Evolutionary conservation across 2,113 vertebrate genomes (phyloP), one percentile per base, ranked within the genome.

Genomic region (Heterocephalus glaber): DNA sequence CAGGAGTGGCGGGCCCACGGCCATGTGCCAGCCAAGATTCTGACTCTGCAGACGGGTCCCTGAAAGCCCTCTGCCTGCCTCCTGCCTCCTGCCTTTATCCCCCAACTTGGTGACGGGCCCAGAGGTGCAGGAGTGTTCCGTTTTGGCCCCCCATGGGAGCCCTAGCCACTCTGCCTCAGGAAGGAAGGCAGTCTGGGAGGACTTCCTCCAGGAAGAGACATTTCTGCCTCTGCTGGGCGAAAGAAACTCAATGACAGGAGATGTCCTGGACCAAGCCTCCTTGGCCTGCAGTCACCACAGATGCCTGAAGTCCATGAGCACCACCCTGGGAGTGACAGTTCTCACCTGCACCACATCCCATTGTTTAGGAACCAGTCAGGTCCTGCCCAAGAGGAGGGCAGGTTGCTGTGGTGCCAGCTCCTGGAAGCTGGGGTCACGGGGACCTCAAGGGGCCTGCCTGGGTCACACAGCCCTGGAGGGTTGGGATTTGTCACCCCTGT

Each of bases 241-340:
- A 17, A 49, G 44, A 76, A 76, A 76, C 26, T 2, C 44, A 66
- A 30, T 11, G 38, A 19, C 68, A 60, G 44, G n/a, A 8, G 1
- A 0, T 0, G 8, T 10, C 12, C 17, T 11, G 0, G 1, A 28
- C 26, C 41, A 2, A 41, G 72, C 41, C 41, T 76, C 5, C 72
- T 28, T 13, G 72, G 26, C 24, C 72, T 47, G 72, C 12, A 2
- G 2, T 76, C 72, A 47, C 72, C 41, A 76, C 72, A 76, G 26
- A 47, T 28, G 28, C 44, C 44, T 49, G 44, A 49, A 49, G 47
- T 49, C 47, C n/a, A n/a, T n/a, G n/a, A n/a, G n/a, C 72, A 76
- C 72, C 1, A 2, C 38, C 66, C 65, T 38, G 66, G 8, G 41
- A 47, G 41, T 47, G 72, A 76, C 72, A 47, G 44, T 76, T 47